Base-by-base conservation (phyloP, 2,113 vertebrate genomes). In the Percina caprodes region DNA sequence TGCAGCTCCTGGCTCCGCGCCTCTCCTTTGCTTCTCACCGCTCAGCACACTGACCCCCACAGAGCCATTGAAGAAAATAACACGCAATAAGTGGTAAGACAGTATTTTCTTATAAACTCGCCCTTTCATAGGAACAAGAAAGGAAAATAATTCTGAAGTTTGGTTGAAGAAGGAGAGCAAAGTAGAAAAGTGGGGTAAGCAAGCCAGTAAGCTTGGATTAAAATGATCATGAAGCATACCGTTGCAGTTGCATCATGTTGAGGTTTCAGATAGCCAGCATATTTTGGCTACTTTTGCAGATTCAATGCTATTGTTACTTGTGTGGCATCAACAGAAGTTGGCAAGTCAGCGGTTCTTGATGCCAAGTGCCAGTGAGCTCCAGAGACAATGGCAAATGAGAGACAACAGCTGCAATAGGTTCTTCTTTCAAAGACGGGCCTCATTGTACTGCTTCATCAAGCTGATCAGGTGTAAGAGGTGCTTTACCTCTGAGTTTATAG, bases 91-190 rank as follows among this genome's bases (percentile, higher is more conserved):
- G 30, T 19, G 15, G 18, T 71, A 66, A 77, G 67, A 45, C 18
- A 9, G 10, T 69, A 59, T 42, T 60, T 69, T 30, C 26, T n/a
- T 59, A 76, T 48, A 24, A 23, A 66, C 30, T 39, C 42, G 52
- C 59, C 68, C 61, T 72, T 77, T 67, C 60, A 85, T 73, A 48
- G 68, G 62, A 73, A 81, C 52, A 73, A 73, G 74, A 51, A n/a
- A 30, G 35, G 42, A 68, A 76, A 69, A 77, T 52, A 51, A 73
- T 77, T 23, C 54, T 9, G 35, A 62, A 61, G 45, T 30, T 48
- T 51, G 52, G 16, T 26, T n/a, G 11, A 74, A 45, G 15, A 62
- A 60, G 6, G 39, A 77, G 48, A 55, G 56, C 48, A 30, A 52
- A 66, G 56, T 65, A 51, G 69, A 59, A 74, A 69, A 62, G 55